These are phyloP conservation scores for Numenius phaeopus DNA, from an alignment of 2,797 vertebrate species.

Conservation along the genomic window DNA sequence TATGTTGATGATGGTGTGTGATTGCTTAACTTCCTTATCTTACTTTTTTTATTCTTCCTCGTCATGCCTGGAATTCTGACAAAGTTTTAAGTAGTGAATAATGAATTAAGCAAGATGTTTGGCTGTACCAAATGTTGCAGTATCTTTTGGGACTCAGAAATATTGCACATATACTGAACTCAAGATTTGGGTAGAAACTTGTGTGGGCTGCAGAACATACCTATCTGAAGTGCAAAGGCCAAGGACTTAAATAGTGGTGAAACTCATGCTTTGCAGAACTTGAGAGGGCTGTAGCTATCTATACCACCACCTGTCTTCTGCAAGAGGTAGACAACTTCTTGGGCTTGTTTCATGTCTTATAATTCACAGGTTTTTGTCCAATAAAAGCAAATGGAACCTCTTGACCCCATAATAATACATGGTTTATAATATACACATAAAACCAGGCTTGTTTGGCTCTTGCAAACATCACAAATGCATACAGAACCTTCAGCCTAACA, in stretches of 20 bases:
- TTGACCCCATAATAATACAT: neutral
- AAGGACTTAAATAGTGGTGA: neutral
- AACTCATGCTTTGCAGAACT: neutral
- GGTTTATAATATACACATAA: neutral
- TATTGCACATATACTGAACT: neutral
- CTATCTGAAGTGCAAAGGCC: neutral
- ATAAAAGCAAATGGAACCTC: neutral
- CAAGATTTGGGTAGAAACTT: neutral
- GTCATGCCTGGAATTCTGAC: conserved; percentile 56
- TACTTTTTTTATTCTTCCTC: conserved; percentile 30
- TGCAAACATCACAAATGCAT: neutral
- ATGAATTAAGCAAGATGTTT: conserved; percentile 65
- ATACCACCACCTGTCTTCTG: neutral
- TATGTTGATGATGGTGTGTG: conserved; percentile 37
- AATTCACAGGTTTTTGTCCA: neutral
- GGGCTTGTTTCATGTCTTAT: neutral
- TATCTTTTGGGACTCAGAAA: conserved; percentile 10
- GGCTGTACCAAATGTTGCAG: conserved; percentile 44
- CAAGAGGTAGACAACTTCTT: neutral
- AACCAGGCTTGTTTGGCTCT: neutral
- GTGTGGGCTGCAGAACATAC: neutral
- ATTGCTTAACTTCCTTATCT: conserved; percentile 47
- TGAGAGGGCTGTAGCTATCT: neutral
- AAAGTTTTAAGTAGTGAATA: conserved; percentile 57
- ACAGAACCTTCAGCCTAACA: neutral